phyloP scores from a whole-genome alignment of 2,888 invertebrate genomes.

The Plagiodera versicolora region DNA sequence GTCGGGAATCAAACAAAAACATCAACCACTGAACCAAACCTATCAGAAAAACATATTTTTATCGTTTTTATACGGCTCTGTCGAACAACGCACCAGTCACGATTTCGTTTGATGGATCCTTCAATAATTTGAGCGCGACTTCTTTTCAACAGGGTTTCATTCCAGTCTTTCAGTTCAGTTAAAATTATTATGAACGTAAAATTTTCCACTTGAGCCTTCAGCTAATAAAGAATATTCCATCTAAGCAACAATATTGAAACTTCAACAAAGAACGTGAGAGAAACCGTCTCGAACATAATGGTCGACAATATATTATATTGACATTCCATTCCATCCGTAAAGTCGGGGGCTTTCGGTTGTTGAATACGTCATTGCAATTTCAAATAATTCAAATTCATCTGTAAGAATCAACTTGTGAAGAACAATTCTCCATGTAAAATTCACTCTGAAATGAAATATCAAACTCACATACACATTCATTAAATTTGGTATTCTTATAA shows the following conservation, averaged over 20 bases:
- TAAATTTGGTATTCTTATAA: too few species aligned
- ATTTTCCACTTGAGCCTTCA: neutral
- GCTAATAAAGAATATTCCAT: neutral
- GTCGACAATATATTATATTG: neutral
- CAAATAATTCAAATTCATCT: too few species aligned
- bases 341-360: too few species aligned
- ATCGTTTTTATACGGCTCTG: neutral
- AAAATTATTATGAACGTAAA: conserved; percentile 1
- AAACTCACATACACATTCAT: too few species aligned
- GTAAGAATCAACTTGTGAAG: too few species aligned
- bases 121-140: neutral
- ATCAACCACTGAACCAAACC: neutral
- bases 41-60: neutral
- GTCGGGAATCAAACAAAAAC: neutral
- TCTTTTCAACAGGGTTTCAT: neutral
- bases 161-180: neutral
- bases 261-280: neutral
- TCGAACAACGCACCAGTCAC: neutral
- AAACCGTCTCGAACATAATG: neutral
- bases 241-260: neutral
- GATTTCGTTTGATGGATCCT: neutral
- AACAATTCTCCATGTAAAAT: too few species aligned
- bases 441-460: too few species aligned
- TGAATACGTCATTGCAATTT: too few species aligned
- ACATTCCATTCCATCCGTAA: neutral